phyloP scores from a whole-genome alignment of 1,140 invertebrate genomes.

The Apis florea region DNA sequence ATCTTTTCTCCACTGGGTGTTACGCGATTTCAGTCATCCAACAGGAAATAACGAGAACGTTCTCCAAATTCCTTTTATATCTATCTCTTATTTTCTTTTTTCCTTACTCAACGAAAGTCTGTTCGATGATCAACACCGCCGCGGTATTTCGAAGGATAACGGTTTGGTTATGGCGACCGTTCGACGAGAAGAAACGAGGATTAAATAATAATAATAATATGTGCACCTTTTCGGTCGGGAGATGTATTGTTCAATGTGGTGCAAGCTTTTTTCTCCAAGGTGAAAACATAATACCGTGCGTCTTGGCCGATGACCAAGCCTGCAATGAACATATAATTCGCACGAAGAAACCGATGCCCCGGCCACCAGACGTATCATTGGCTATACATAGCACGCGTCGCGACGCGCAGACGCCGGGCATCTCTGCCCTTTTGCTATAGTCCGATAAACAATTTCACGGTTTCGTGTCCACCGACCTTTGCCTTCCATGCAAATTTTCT shows the following conservation, averaged over 20 bases:
- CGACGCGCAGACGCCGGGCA: constrained; percentile 64
- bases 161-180: too few relatives aligned
- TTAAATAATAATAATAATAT: background rate
- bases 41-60: too few relatives aligned
- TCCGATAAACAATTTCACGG: constrained; percentile 37
- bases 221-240: background rate
- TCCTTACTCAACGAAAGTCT: too few relatives aligned
- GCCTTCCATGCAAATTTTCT: too few relatives aligned
- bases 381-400: constrained; percentile 64
- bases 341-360: constrained; percentile 65
- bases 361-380: constrained; percentile 50
- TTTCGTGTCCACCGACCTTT: background rate
- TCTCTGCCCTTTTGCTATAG: constrained; percentile 40
- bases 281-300: constrained; percentile 37
- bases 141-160: background rate
- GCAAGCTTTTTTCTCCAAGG: background rate
- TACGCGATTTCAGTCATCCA: too few relatives aligned
- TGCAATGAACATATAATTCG: constrained; percentile 69
- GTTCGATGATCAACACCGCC: background rate
- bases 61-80: too few relatives aligned
- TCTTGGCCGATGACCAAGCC: constrained; percentile 62
- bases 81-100: too few relatives aligned
- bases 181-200: background rate
- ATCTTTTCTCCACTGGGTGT: too few relatives aligned
- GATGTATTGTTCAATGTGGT: background rate